Conservation (phyloP, 2,113 vertebrate species). For the Rhizomys pruinosus region DNA sequence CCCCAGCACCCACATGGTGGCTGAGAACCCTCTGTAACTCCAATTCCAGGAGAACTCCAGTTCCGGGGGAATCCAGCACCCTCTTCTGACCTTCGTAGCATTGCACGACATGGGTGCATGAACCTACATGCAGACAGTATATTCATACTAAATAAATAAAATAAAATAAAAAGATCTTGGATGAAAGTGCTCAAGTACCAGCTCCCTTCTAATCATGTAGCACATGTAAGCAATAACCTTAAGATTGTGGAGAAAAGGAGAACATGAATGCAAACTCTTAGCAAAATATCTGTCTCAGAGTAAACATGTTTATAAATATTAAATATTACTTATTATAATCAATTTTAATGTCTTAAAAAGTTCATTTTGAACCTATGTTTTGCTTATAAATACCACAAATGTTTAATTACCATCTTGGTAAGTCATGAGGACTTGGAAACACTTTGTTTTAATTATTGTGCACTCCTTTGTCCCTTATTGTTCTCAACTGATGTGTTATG, state of each 20-base stretch:
- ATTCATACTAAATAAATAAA: no score
- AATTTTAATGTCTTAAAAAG: constrained; percentile 34
- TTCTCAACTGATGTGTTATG: no score
- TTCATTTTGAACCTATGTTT: neutral
- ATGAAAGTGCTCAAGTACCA: neutral
- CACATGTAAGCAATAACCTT: neutral
- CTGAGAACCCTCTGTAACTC: no score
- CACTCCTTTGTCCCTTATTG: neutral
- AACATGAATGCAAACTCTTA: neutral
- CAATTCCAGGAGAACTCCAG: no score
- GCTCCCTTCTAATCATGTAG: neutral
- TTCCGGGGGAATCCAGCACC: no score
- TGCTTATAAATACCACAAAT: neutral
- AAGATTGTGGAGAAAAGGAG: neutral
- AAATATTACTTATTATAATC: neutral
- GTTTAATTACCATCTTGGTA: neutral
- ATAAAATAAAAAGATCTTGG: no score
- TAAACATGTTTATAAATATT: neutral
- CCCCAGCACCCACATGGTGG: no score
- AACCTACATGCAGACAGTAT: no score
- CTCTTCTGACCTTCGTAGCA: no score
- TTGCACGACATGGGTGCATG: no score
- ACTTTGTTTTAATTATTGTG: neutral
- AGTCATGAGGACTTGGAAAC: neutral
- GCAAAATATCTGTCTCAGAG: constrained; percentile 3